Conservation (phyloP, 2,888 invertebrate genomes). For the Baronia brevicornis region DNA sequence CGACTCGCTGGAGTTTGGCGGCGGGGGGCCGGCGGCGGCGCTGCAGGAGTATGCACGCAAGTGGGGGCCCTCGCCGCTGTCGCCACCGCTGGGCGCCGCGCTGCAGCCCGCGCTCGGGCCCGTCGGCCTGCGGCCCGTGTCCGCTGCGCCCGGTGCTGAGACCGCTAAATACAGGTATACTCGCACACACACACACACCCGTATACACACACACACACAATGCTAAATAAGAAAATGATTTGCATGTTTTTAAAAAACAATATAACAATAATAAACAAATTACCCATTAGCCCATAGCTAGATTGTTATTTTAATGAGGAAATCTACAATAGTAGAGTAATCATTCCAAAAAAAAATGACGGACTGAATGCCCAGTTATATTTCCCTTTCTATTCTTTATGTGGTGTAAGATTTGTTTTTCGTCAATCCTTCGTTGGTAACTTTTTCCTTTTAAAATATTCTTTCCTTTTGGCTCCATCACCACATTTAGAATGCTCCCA, state of each 20-base stretch:
- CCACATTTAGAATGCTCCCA: too few relatives aligned
- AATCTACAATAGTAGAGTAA: too few relatives aligned
- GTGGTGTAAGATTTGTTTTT: conserved; percentile 6
- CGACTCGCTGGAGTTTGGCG: conserved; percentile 76
- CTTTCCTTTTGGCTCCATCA: too few relatives aligned
- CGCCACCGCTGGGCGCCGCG: conserved; percentile 82
- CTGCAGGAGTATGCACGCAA: conserved; percentile 74
- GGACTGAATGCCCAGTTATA: not conserved
- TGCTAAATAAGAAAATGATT: too few relatives aligned
- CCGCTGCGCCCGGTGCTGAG: conserved; percentile 92
- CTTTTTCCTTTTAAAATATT: too few relatives aligned
- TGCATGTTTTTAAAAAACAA: too few relatives aligned
- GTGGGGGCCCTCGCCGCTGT: conserved; percentile 76
- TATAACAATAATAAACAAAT: too few relatives aligned
- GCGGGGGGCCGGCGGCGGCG: conserved; percentile 52
- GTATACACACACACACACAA: conserved; percentile 1
- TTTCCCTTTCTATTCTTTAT: not conserved
- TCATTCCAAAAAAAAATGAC: too few relatives aligned
- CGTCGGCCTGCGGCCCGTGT: conserved; percentile 78
- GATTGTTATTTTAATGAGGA: too few relatives aligned
- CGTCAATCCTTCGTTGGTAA: too few relatives aligned
- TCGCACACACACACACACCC: conserved; percentile 11
- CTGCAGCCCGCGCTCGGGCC: conserved; percentile 79
- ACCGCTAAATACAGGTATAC: conserved; percentile 81
- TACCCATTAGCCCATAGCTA: too few relatives aligned